A percentile compares a stretch with the other conserved stretches of the same genome.
Evolutionary conservation across 2,888 invertebrate species (phyloP).

Genomic region (Scaptomyza polygonia): DNA sequence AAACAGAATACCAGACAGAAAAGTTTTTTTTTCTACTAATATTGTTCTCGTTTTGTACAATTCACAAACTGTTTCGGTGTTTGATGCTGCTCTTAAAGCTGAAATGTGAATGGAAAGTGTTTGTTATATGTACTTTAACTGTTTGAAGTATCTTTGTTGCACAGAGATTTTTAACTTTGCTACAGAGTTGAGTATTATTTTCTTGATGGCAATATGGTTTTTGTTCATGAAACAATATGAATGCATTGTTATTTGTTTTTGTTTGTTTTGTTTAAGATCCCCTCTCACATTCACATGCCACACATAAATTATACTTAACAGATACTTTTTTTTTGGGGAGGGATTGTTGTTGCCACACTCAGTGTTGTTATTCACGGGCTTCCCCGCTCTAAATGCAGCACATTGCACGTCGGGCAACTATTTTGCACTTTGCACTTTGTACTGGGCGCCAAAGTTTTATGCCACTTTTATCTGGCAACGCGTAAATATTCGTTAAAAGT

Average conservation of each 20-base stretch:
- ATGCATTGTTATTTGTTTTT: conserved; percentile 50
- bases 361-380: conserved; percentile 15
- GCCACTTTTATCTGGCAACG: conserved; percentile 77
- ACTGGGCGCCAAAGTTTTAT: conserved; percentile 69
- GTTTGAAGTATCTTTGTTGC: not conserved
- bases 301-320: conserved; percentile 75
- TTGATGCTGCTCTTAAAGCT: not conserved
- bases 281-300: conserved; percentile 53
- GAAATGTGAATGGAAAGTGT: too few species aligned
- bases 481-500: conserved; percentile 80
- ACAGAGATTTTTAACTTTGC: not conserved
- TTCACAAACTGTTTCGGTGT: not conserved
- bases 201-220: conserved; percentile 14
- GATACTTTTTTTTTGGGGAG: conserved; percentile 61
- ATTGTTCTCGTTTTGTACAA: not conserved
- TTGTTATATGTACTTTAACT: not conserved
- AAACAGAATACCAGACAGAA: conserved; percentile 8
- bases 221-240: conserved; percentile 32
- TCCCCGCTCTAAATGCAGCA: conserved; percentile 27
- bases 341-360: conserved; percentile 49
- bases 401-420: conserved; percentile 53
- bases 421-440: conserved; percentile 60
- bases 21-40: not conserved
- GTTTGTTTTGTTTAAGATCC: conserved; percentile 51
- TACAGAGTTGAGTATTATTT: not conserved